Base-by-base conservation (phyloP, 2,888 invertebrate species). In the Dicyrtomina minuta region DNA sequence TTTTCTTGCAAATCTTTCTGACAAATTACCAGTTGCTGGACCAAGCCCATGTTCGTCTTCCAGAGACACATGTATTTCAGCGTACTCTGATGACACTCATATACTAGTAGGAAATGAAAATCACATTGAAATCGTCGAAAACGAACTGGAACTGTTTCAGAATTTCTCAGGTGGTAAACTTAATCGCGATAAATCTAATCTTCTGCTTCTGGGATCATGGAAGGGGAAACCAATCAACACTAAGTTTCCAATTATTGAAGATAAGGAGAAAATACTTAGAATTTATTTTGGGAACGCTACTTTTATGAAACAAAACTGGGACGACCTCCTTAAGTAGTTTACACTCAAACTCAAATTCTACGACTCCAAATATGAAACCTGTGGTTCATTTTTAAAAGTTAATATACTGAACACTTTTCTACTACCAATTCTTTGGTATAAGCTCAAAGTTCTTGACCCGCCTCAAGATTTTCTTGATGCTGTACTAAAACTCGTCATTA, bases 261-360 rank as follows among this genome's bases (percentile, higher is more conserved):
- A 43, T 3, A 44, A 44, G 6, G 26, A 20, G 1, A 43, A 46
- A 46, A 46, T 61, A n/a, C 61, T 61, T 6, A 44, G 61, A 44
- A 61, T 61, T 24, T 27, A 46, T 22, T 61, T 46, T 15, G 61
- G 61, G n/a, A 24, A 3, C 1, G 10, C 5, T 1, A 22, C 5
- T 15, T 61, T 20, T 17, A 61, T 61, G 61, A 1, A 20, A 2
- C 39, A 43, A 26, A 61, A 61, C 61, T 61, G 44, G 46, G 26
- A 43, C 8, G 24, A 6, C 10, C 4, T 46, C 1, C 17, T 24
- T 12, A n/a, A 1, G 13, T 44, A 61, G 44, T 20, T 44, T 1
- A 26, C n/a, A 8, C 1, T 8, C 13, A 43, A 39, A 12, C 3
- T 39, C 17, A 26, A 2, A 4, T 59, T 41, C 17, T 59, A 43